Evolutionary conservation across 1,140 invertebrate genomes (phyloP), one percentile per base, ranked within the genome.

Genomic region (Panagrolaimus sp.): DNA sequence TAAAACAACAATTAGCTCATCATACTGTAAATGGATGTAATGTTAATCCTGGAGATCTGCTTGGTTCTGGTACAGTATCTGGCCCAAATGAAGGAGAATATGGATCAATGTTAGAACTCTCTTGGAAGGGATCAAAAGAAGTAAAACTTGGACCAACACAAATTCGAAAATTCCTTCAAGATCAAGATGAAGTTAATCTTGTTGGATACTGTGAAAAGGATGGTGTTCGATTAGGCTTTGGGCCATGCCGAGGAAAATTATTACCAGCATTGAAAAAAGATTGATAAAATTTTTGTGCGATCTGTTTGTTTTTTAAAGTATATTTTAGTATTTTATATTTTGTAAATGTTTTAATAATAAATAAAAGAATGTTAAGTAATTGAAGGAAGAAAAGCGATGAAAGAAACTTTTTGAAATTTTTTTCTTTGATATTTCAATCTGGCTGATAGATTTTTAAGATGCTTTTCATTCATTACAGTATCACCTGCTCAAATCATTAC

Each of bases 21-120:
- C 96, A 98, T 80, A 92, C 94, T 0, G 87, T 94, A 1, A 95
- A 92, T 48, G 96, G 96, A 6, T 99, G 96, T 83, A 98, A 96
- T 84, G 85, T 97, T 14, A 90, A 90, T 75, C 89, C 94, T 21
- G 96, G 94, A 0, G 96, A 98, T 86, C 85, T 98, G 24, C 88
- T 98, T 86, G 83, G 80, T 43, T 96, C 95, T 6, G 96, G 96
- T 69, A 98, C 96, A 9, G 96, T 99, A 68, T 96, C 93, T 84
- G 96, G 95, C 65, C 90, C 91, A 74, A 58, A 63, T 32, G 74
- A 65, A 10, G 91, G 92, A 76, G 92, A 93, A 0, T 96, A 88
- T 84, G 96, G 95, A 32, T 94, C 90, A 17, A 89, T 99, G 89
- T 83, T 98, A 66, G 96, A 98, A 83, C 85, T 98, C 5, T 89